Evolutionary conservation across 1,140 invertebrate species (phyloP).

Genomic region (Lepidurus apus): DNA sequence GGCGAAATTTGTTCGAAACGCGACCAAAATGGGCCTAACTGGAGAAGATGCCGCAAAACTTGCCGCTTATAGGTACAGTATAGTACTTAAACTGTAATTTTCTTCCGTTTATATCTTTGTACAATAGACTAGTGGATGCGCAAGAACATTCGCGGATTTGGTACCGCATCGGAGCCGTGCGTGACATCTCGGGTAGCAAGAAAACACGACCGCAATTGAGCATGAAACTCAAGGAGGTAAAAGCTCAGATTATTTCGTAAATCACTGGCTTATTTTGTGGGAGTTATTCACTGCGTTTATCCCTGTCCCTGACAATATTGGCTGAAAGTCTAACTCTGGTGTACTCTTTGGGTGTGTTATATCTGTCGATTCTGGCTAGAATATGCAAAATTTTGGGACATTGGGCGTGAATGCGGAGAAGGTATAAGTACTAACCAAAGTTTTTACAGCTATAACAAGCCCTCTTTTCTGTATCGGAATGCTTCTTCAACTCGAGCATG

Average conservation of each 20-base stretch:
- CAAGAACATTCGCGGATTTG: slow-evolving; percentile 53
- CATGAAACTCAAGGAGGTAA: slow-evolving; percentile 45
- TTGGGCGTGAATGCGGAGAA: slow-evolving; percentile 1
- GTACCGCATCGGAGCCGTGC: slow-evolving; percentile 58
- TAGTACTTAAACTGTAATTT: neutral
- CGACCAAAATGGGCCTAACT: slow-evolving; percentile 52
- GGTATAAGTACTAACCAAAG: neutral
- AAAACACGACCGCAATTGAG: slow-evolving; percentile 46
- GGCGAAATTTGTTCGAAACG: slow-evolving; percentile 51
- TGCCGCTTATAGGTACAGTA: slow-evolving; percentile 51
- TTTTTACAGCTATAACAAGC: no score
- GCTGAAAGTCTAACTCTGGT: neutral
- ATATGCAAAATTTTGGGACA: slow-evolving; percentile 15
- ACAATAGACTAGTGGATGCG: slow-evolving; percentile 49
- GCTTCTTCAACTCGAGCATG: neutral
- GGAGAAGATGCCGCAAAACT: slow-evolving; percentile 56
- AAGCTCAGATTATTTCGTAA: neutral
- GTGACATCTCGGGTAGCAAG: slow-evolving; percentile 52
- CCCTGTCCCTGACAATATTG: neutral
- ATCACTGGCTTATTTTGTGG: neutral
- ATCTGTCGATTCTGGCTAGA: slow-evolving; percentile 14
- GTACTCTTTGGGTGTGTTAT: neutral
- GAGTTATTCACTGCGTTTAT: neutral
- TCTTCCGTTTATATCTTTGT: neutral
- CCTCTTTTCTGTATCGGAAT: neutral